Base-by-base conservation (phyloP, 37 sponge, comb jelly and placozoan species). In the Spongilla lacustris region DNA sequence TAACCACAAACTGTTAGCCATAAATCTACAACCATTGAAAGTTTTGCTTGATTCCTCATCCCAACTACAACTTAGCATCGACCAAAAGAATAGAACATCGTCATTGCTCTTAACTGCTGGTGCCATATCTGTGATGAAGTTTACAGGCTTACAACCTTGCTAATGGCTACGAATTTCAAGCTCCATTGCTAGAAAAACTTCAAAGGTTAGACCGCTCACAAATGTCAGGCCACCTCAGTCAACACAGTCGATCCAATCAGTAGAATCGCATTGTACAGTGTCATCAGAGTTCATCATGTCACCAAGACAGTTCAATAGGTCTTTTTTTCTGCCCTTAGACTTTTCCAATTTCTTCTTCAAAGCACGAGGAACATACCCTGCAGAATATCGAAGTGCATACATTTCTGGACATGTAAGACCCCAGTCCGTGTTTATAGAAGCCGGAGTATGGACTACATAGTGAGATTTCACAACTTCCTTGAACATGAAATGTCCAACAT, bases 301-400 rank as follows among this genome's bases (percentile, higher is more conserved):
- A 26, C 26, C 22, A 73, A 82, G 71, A 29, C 83, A 82, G 25
- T 71, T 48, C 37, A 50, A 73, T 50, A 82, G 23, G 35, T 82
- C 83, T 71, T 82, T 30, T 41, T 46, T 70, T 4, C 71, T 58
- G 48, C 71, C 73, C 24, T 46, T 28, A 71, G 83, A 82, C 33
- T 82, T 82, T n/a, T 21, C 25, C n/a, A 82, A 28, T 37, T 82
- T 82, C 36, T 82, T 70, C 73, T 46, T 72, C 23, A 82, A 27
- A 26, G 83, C 72, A 37, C 73, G 71, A 34, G 83, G 83, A 22
- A 82, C 49, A 35, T 82, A 82, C 4, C 83, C 83, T 35, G 83
- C 83, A 72, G 83, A 71, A 35, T 82, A 82, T 26, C 83, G 72
- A 19, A 82, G 38, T 22, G 73, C 83, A 82, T 71, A 71, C 23